Percentiles rank a stretch among this genome's conserved stretches.
Evolutionary conservation across 2,888 invertebrate genomes (phyloP).

Genomic region (Philonicus albiceps): DNA sequence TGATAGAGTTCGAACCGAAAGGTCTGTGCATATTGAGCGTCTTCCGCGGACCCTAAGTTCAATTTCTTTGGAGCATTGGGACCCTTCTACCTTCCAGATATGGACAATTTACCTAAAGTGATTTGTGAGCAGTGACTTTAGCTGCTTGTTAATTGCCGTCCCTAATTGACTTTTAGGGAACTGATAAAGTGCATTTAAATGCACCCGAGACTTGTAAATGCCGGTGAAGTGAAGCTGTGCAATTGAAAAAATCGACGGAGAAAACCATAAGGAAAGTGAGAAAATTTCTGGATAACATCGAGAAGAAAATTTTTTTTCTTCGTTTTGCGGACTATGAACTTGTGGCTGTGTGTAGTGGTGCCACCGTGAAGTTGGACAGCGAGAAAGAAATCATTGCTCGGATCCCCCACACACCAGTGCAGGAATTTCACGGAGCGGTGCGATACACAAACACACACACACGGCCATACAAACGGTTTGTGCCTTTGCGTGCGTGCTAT

Average conservation of each 20-base stretch:
- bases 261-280: constrained; percentile 35
- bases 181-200: neutral
- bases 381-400: constrained; percentile 12
- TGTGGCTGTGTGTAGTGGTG: constrained; percentile 15
- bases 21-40: constrained; percentile 22
- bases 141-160: neutral
- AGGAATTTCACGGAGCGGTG: constrained; percentile 23
- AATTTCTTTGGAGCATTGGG: neutral
- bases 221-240: constrained; percentile 12
- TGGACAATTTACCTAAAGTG: neutral
- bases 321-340: constrained; percentile 39
- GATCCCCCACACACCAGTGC: neutral
- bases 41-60: neutral
- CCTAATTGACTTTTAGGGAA: neutral
- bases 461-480: neutral
- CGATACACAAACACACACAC: too few relatives aligned
- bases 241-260: neutral
- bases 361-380: constrained; percentile 3
- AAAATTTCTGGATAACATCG: constrained; percentile 7
- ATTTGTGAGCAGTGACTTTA: neutral
- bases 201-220: neutral
- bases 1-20: constrained; percentile 50
- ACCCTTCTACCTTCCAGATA: neutral
- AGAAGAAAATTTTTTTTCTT: constrained; percentile 43
- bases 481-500: neutral